Evolutionary conservation across 1,140 invertebrate species (phyloP).

Genomic region (Platyscapa corneri): DNA sequence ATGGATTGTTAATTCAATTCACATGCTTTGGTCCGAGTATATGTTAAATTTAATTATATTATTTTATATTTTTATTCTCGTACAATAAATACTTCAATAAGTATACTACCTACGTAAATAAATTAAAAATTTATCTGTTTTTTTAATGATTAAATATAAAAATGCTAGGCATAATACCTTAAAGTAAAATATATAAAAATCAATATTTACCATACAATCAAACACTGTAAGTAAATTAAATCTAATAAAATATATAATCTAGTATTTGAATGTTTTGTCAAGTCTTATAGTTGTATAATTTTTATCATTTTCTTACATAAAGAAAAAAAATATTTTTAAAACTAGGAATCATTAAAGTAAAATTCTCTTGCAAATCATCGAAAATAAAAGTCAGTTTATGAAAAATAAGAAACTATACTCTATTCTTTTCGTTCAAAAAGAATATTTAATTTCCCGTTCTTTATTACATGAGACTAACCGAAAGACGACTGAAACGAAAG

Average conservation of each 20-base stretch:
- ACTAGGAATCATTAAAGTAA: not conserved
- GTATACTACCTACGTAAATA: too few relatives aligned
- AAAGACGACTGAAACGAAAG: conserved; percentile 22
- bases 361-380: not conserved
- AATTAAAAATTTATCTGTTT: too few relatives aligned
- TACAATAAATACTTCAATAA: too few relatives aligned
- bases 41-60: too few relatives aligned
- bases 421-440: conserved; percentile 10
- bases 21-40: too few relatives aligned
- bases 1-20: too few relatives aligned
- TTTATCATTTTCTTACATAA: not conserved
- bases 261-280: not conserved
- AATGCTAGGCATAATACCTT: not conserved
- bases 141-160: not conserved
- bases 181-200: too few relatives aligned
- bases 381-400: not conserved
- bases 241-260: not conserved
- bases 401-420: not conserved
- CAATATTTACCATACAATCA: too few relatives aligned
- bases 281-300: not conserved
- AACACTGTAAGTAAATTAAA: not conserved
- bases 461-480: conserved; percentile 21
- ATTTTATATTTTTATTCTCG: too few relatives aligned
- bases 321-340: not conserved
- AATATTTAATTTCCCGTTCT: conserved; percentile 45